Percentiles rank a stretch among this genome's conserved stretches.
These are phyloP conservation scores for Euura lappo DNA, from an alignment of 1,140 invertebrate genomes.

Conservation along the genomic window DNA sequence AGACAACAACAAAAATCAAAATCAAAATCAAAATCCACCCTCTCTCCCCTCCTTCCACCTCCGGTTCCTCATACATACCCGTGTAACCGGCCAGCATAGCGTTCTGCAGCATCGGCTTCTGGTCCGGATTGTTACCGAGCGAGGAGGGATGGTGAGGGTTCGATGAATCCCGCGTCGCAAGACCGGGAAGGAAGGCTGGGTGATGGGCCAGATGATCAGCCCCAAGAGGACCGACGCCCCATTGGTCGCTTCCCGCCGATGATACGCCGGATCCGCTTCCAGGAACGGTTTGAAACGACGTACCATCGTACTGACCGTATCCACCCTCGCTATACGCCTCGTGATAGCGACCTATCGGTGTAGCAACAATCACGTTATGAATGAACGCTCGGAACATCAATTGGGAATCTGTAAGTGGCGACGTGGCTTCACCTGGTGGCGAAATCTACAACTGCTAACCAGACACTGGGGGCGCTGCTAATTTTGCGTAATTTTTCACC, in stretches of 20 bases:
- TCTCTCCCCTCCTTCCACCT: background rate
- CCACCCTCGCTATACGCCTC: conserved; percentile 69
- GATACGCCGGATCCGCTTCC: conserved; percentile 62
- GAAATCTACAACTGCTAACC: no score
- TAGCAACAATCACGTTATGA: no score
- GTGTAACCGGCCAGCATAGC: conserved; percentile 75
- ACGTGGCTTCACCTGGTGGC: no score
- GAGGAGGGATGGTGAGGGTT: conserved; percentile 58
- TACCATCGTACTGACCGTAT: conserved; percentile 73
- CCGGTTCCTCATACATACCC: conserved; percentile 52
- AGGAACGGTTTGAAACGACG: conserved; percentile 83
- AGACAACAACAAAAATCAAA: conserved; percentile 23
- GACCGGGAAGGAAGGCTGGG: conserved; percentile 66
- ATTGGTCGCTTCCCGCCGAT: conserved; percentile 56
- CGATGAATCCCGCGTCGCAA: conserved; percentile 56
- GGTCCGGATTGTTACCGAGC: conserved; percentile 64
- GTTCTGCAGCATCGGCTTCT: conserved; percentile 77
- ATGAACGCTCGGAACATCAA: no score
- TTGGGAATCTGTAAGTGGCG: no score
- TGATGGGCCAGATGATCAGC: conserved; percentile 67
- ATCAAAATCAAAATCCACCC: background rate
- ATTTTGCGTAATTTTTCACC: no score
- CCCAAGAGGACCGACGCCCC: conserved; percentile 48
- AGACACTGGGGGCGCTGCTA: no score
- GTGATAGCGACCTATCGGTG: conserved; percentile 67